Evolutionary conservation across 2,888 invertebrate species (phyloP).

Genomic region (Eugnorisma glareosa): DNA sequence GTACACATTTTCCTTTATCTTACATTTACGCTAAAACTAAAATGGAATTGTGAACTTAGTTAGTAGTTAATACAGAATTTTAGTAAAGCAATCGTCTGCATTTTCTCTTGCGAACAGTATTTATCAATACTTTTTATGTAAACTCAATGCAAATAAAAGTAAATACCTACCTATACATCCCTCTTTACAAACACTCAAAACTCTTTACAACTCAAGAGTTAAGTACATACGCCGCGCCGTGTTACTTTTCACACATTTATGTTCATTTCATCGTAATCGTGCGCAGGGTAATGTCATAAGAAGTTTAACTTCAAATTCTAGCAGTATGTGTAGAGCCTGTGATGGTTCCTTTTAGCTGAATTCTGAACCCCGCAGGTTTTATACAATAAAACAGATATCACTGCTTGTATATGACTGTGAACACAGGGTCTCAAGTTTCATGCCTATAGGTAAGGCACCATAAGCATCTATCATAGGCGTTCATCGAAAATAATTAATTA

Average conservation of each 20-base stretch:
- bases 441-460: background rate
- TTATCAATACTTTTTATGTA: background rate
- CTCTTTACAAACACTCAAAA: background rate
- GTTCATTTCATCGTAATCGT: conserved; percentile 23
- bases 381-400: background rate
- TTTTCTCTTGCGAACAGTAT: background rate
- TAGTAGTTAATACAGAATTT: conserved; percentile 3
- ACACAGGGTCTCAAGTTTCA: background rate
- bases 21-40: conserved; percentile 22
- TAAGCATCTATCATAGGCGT: background rate
- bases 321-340: conserved; percentile 10
- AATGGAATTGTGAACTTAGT: conserved; percentile 3
- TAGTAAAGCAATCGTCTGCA: background rate
- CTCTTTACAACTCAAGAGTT: too few species aligned
- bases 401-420: background rate
- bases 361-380: background rate
- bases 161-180: background rate
- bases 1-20: background rate
- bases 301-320: conserved; percentile 32
- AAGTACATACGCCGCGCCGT: background rate
- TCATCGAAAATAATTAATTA: background rate
- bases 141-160: background rate
- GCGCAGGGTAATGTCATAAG: conserved; percentile 43
- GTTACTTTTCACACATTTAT: conserved; percentile 4
- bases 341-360: background rate